Evolutionary conservation across 1,140 invertebrate species (phyloP).

Genomic region (Drosophila nigromelanica): DNA sequence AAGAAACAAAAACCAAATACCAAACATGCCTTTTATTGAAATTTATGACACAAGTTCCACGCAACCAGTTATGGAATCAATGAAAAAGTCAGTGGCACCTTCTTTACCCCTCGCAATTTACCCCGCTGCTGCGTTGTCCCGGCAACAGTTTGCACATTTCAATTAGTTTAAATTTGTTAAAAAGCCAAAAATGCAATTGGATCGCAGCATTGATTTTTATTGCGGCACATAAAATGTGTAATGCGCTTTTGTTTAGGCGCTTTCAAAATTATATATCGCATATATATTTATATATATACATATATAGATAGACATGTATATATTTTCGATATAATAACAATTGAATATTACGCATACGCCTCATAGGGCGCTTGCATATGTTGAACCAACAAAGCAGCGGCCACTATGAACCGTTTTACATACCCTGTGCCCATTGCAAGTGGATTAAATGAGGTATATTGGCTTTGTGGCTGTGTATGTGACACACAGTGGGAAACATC

Average conservation of each 20-base stretch:
- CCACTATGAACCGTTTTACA: conserved; percentile 5
- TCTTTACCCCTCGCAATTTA: neutral
- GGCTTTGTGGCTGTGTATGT: neutral
- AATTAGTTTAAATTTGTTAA: conserved; percentile 79
- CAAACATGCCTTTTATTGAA: conserved; percentile 71
- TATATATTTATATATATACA: neutral
- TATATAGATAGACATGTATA: conserved; percentile 38
- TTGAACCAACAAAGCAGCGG: neutral
- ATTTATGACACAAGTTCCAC: conserved; percentile 51
- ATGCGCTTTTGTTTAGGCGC: conserved; percentile 52
- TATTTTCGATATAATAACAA: conserved; percentile 52
- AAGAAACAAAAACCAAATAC: conserved; percentile 44
- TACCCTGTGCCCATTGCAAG: neutral
- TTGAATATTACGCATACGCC: conserved; percentile 68
- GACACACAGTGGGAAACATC: too few species aligned
- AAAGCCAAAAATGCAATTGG: conserved; percentile 51
- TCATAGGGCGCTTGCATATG: conserved; percentile 6
- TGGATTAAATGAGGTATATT: neutral
- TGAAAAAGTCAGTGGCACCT: conserved; percentile 18
- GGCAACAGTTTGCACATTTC: conserved; percentile 58
- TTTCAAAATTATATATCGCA: neutral
- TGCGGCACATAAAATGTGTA: conserved; percentile 38
- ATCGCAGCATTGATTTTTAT: conserved; percentile 67
- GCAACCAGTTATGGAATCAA: conserved; percentile 36
- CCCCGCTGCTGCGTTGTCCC: neutral